These are phyloP conservation scores for Oreochromis mossambicus DNA, from an alignment of 2,797 vertebrate genomes.

Conservation along the genomic window DNA sequence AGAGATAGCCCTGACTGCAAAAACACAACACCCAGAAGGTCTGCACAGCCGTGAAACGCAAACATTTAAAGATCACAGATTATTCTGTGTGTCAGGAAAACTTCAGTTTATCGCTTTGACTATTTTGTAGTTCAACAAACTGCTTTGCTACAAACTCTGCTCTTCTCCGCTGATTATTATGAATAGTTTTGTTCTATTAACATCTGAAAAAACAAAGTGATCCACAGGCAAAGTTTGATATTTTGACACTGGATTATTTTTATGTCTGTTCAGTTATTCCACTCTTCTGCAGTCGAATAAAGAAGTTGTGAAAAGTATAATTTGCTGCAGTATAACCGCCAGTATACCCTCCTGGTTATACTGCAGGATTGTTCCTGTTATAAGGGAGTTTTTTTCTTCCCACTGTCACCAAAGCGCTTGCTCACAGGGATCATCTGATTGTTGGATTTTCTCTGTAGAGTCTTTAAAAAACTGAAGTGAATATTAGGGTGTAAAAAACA, in stretches of 20 bases:
- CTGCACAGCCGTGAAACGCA: no score
- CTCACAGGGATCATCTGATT: no score
- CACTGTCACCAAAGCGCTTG: no score
- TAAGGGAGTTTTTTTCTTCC: no score
- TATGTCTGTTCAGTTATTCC: not conserved
- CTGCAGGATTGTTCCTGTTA: not conserved
- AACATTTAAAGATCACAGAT: not conserved
- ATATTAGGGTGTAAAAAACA: not conserved
- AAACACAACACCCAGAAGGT: not conserved
- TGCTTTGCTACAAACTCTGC: not conserved
- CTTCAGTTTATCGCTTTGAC: fast-evolving
- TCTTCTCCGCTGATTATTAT: fast-evolving
- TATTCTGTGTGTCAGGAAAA: not conserved
- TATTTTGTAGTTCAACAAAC: no score
- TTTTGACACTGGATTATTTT: not conserved
- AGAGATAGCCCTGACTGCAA: not conserved
- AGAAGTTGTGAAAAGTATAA: not conserved
- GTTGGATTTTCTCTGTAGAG: no score
- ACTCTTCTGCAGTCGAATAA: not conserved
- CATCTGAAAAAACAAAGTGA: not conserved
- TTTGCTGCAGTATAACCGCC: not conserved
- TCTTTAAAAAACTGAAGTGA: no score
- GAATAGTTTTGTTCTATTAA: not conserved
- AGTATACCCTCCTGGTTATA: not conserved
- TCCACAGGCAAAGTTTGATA: not conserved